Base-by-base conservation (phyloP, 1,140 invertebrate genomes). In the Orius insidiosus region DNA sequence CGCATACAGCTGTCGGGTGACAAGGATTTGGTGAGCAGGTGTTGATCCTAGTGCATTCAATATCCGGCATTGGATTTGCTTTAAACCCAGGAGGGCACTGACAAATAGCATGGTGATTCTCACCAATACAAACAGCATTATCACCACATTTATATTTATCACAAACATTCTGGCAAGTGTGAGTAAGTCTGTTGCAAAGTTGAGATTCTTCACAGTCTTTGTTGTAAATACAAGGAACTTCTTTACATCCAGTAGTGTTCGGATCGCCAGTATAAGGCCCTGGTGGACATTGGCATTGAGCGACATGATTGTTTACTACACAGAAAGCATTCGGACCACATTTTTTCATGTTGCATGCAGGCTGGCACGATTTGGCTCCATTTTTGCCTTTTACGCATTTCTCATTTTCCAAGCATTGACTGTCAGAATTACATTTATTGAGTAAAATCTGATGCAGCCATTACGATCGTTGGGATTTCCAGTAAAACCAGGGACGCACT, bases 391-490 rank as follows among this genome's bases (percentile, higher is more conserved):
- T 63, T 0, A 45, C 24, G 59, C 86, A 89, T 1, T 74, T 72
- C 55, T 87, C 77, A 46, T 74, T 74, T 66, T 89, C 85, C 11
- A 74, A 58, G 56, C 86, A 92, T 57, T 89, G 78, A 36, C 72
- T 75, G 61, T 89, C 80, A 19, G 72, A 73, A n/a, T 63, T 61
- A 56, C 86, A 92, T 58, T 78, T 69, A 56, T 88, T 76, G 58
- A 75, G 74, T 2, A 72, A 64, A 1, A 75, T 59, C 8, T 70
- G 69, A 75, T 68, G 56, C 88, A 94, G 6, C 88, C 88, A 49
- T 76, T 77, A 11, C 87, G 70, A 57, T 89, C 85, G 55, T 88
- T 86, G 3, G 87, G 85, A 67, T 90, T 88, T 11, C 86, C 87
- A 13, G 73, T 71, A 58, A 72, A 89, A 2, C 82, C 83, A n/a